Evolutionary conservation across 1,140 invertebrate genomes (phyloP), one percentile per base, ranked within the genome.

Genomic region (Leptoteleia sp.): DNA sequence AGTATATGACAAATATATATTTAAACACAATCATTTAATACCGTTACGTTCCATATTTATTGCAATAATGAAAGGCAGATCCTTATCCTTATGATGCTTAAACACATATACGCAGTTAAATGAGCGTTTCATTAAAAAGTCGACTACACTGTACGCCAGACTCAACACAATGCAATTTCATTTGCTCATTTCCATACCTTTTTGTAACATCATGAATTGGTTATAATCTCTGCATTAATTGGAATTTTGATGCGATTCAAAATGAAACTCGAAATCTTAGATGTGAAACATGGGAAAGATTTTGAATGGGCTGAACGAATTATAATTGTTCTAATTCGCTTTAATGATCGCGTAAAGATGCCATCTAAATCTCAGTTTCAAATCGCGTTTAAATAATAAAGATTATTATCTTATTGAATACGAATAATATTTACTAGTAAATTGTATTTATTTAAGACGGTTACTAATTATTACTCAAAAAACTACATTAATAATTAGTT

Each of bases 301-400:
- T 61, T 17, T 65, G 57, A 77, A 77, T 71, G 16, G 29, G 4
- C 40, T 43, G 3, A 9, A 22, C 59, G 45, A 71, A 71, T 57
- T 77, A 50, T 70, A 45, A 77, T 77, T 77, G 73, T 77, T 77
- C 64, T 27, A 64, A 70, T 64, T 70, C 73, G 59, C 47, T 70
- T 59, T 50, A 57, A 76, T 19, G 33, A 64, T 19, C 13, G 33
- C 42, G 43, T 68, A 61, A 68, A 57, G n/a, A 27, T 68, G 42
- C 57, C 55, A 54, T 37, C 9, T 48, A 68, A 67, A 59, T 57
- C 40, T 27, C 43, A 47, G 8, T 71, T 61, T 71, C 67, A 64
- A 64, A 55, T 48, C 19, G 55, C 16, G 16, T 55, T 64, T 4
- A 57, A 35, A 4, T 19, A 48, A 25, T n/a, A n/a, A n/a, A n/a